Conservation (phyloP, 64 coral and sea anemone genomes). For the Montipora foliosa region DNA sequence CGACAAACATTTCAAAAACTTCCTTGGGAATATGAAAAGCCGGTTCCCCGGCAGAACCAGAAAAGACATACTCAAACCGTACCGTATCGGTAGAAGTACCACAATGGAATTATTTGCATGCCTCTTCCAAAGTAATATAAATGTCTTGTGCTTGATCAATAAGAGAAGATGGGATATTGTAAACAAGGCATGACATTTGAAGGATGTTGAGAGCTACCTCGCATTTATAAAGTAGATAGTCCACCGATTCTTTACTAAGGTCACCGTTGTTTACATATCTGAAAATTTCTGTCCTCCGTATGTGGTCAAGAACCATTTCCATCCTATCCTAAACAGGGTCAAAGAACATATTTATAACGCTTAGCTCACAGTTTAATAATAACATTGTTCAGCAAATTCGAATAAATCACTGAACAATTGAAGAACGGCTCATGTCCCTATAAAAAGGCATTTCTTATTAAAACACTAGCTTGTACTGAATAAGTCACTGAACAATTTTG, state of each 20-base stretch:
- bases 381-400: background rate
- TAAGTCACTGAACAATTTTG: background rate
- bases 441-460: background rate
- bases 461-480: background rate
- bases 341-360: background rate
- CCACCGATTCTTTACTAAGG: background rate
- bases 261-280: background rate
- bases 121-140: no score
- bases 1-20: constrained; percentile 50
- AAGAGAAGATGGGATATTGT: no score
- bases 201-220: background rate
- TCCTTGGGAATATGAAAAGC: constrained; percentile 35
- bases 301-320: background rate
- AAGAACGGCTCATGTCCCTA: background rate
- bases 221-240: background rate
- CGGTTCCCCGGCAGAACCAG: constrained; percentile 36
- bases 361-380: background rate
- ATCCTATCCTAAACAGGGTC: background rate
- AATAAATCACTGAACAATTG: background rate
- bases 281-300: background rate
- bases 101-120: no score
- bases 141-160: no score
- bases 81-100: no score
- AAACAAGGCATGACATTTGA: background rate
- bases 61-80: constrained; percentile 18